A percentile compares a stretch with the other conserved stretches of the same genome.
Conservation (phyloP, 2,113 vertebrate genomes). For the Hucho hucho region DNA sequence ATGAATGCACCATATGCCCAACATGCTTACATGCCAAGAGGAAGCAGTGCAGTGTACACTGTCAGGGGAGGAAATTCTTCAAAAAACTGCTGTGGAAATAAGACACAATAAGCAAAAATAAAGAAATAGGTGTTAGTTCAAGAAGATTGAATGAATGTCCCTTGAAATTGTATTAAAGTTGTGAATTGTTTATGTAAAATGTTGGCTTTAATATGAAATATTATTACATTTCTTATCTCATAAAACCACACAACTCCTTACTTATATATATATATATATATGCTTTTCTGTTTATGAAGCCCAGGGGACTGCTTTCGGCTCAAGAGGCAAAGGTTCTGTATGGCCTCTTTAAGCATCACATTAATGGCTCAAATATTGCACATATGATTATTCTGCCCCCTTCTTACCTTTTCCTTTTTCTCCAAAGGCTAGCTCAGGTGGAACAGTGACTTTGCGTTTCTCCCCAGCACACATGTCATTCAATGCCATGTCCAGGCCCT, state of each 20-base stretch:
- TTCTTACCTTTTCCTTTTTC: slow-evolving; percentile 80
- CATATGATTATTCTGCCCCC: too few relatives aligned
- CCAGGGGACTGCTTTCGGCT: too few relatives aligned
- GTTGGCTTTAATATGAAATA: background rate
- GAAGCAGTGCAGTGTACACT: slow-evolving; percentile 45
- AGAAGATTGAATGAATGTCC: background rate
- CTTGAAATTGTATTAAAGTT: background rate
- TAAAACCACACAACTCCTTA: too few relatives aligned
- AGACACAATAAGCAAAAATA: background rate
- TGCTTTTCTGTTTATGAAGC: too few relatives aligned
- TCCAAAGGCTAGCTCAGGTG: slow-evolving; percentile 87
- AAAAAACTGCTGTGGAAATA: slow-evolving; percentile 70
- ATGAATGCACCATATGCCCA: slow-evolving; percentile 17
- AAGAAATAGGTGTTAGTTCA: background rate
- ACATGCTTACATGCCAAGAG: slow-evolving; percentile 60
- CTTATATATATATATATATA: too few relatives aligned
- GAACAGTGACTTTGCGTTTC: slow-evolving; percentile 88
- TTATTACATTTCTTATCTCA: background rate
- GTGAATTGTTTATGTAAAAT: background rate
- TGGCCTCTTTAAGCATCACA: too few relatives aligned
- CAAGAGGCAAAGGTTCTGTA: too few relatives aligned
- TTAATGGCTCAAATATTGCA: background rate
- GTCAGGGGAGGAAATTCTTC: slow-evolving; percentile 55
- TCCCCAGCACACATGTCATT: slow-evolving; percentile 92
- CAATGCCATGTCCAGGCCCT: slow-evolving; percentile 91